Conservation (phyloP, 2,113 vertebrate genomes). For the Gambusia holbrooki region DNA sequence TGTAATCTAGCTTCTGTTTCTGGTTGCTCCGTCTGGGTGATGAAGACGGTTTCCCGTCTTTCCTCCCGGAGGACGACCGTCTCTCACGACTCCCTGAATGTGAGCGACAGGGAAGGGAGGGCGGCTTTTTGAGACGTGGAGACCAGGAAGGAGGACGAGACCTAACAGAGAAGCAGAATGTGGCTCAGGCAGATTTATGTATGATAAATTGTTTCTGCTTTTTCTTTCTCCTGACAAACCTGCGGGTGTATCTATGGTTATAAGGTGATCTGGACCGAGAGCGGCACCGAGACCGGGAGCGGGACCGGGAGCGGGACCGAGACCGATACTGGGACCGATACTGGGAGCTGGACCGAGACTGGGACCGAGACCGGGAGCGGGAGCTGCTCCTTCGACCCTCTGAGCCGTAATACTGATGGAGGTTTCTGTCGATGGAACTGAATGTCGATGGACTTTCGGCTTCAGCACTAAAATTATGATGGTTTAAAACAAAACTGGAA, state of each 20-base stretch:
- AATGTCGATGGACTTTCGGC: neutral
- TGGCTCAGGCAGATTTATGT: neutral
- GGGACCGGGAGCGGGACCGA: constrained; percentile 14
- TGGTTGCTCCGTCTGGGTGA: neutral
- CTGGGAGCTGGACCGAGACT: neutral
- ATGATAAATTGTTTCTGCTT: neutral
- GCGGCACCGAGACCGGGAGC: constrained; percentile 33
- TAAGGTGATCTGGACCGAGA: constrained; percentile 8
- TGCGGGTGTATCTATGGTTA: constrained; percentile 29
- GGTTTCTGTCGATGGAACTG: constrained; percentile 25
- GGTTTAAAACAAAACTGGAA: neutral
- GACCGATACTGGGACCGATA: constrained; percentile 61
- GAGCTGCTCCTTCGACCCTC: constrained; percentile 18
- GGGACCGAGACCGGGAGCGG: neutral
- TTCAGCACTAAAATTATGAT: neutral
- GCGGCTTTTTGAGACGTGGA: neutral
- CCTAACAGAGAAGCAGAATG: neutral
- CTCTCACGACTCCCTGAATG: constrained; percentile 25
- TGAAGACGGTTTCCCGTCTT: neutral
- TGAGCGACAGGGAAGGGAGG: neutral
- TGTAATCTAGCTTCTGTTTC: neutral
- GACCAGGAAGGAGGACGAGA: constrained; percentile 35
- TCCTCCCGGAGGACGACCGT: neutral
- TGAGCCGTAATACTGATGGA: constrained; percentile 36
- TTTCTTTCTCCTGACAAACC: constrained; percentile 47